Base-by-base conservation (phyloP, 1,140 invertebrate genomes). In the Acromyrmex heyeri region DNA sequence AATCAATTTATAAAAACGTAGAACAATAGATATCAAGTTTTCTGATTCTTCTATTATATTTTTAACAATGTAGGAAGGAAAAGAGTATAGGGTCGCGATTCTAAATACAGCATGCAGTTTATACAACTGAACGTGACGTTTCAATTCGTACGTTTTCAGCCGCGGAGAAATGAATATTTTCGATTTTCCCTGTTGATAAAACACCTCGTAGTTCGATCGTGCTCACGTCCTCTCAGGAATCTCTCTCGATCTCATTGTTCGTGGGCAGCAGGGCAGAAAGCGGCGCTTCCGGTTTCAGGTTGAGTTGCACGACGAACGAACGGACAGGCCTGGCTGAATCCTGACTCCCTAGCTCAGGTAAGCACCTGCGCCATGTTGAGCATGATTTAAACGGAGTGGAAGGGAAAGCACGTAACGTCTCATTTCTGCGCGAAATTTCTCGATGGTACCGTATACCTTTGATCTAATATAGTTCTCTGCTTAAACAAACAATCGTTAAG, bases 231-330 rank as follows among this genome's bases (percentile, higher is more conserved):
- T 86, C 82, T 34, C 50, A 82, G 81, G 91, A 91, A 92, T 91
- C 90, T 93, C 87, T 87, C 82, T 38, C 88, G 90, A 87, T 93
- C 90, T 93, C 91, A 94, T 94, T 94, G 93, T 94, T 94, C 90
- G 91, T 88, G 90, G 79, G 78, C 92, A 94, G 83, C 93, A 91
- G 92, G 88, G 91, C 93, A 92, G 93, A 94, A 94, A 94, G 93
- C 90, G 86, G 73, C 79, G 87, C 92, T 94, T 94, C 94, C 94
- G 94, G 92, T 94, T 93, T 93, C 91, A 88, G 69, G 91, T 88
- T 87, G 83, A 87, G 78, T 86, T 83, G 86, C 27, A 77, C 67
- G 83, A 62, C 82, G 73, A 57, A 86, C 76, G 72, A 59, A 75
- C 77, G 72, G 76, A 88, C 89, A 90, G 78, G 90, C 89, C 65